Evolutionary conservation across 2,888 invertebrate species (phyloP).

Genomic region (Trachelus stipa): DNA sequence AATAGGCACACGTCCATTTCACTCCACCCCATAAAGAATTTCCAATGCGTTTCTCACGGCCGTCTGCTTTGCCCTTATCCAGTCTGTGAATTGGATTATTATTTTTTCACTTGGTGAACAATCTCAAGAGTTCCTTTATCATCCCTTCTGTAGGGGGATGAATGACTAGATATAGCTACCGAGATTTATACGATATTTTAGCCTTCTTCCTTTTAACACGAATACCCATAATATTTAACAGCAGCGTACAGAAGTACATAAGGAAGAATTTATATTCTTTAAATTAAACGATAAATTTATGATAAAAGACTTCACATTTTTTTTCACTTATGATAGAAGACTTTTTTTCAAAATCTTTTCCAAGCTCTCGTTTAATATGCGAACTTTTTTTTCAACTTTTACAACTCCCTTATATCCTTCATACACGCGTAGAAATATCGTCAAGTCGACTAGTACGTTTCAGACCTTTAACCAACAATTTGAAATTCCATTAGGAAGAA

Average conservation of each 20-base stretch:
- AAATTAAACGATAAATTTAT: neutral
- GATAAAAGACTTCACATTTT: neutral
- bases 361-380: too few species aligned
- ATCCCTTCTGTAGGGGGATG: neutral
- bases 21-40: conserved; percentile 31
- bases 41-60: conserved; percentile 20
- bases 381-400: too few species aligned
- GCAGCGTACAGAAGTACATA: neutral
- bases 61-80: conserved; percentile 16
- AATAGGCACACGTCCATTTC: conserved; percentile 29
- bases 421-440: neutral
- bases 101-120: conserved; percentile 22
- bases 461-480: conserved; percentile 8
- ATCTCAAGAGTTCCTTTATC: neutral
- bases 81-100: conserved; percentile 37
- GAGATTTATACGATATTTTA: neutral
- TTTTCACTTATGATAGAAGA: too few species aligned
- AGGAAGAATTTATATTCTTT: neutral
- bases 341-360: neutral
- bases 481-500: conserved; percentile 50
- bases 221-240: neutral
- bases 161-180: neutral
- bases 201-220: neutral
- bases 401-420: too few species aligned
- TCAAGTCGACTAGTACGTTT: neutral